Conservation (phyloP, 1,140 invertebrate species). For the Brachionus koreanus region DNA sequence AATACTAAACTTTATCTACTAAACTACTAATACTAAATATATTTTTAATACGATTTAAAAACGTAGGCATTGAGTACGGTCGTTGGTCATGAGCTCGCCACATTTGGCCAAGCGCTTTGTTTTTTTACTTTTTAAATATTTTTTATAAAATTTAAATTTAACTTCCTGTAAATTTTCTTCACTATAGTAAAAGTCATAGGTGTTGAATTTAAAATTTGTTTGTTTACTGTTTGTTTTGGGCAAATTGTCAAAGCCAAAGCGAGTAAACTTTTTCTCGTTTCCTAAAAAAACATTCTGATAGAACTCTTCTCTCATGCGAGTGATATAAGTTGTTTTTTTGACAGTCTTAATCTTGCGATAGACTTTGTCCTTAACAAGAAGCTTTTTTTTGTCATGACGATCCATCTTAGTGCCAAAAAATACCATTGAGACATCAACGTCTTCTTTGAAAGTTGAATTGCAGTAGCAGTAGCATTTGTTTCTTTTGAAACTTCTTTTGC, state of each 20-base stretch:
- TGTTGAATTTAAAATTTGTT: neutral
- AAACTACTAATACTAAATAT: constrained; percentile 15
- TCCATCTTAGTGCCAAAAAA: neutral
- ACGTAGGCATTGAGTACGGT: neutral
- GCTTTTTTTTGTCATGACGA: neutral
- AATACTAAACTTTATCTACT: constrained; percentile 22
- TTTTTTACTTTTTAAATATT: neutral
- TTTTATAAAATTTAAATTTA: constrained; percentile 4
- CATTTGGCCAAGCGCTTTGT: neutral
- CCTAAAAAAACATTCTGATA: neutral
- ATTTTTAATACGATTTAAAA: neutral
- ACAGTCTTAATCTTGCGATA: neutral
- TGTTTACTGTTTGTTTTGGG: neutral
- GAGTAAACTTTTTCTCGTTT: neutral
- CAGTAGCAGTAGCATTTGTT: neutral
- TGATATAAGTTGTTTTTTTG: neutral
- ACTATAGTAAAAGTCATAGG: constrained; percentile 3
- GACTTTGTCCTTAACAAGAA: neutral
- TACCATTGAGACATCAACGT: neutral
- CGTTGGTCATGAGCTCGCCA: neutral
- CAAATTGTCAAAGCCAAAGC: neutral
- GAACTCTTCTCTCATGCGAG: neutral
- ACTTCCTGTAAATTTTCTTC: constrained; percentile 21
- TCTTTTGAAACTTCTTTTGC: neutral
- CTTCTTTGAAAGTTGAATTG: constrained; percentile 31